phyloP scores from a whole-genome alignment of 2,113 vertebrate genomes.

The Saccopteryx bilineata region DNA sequence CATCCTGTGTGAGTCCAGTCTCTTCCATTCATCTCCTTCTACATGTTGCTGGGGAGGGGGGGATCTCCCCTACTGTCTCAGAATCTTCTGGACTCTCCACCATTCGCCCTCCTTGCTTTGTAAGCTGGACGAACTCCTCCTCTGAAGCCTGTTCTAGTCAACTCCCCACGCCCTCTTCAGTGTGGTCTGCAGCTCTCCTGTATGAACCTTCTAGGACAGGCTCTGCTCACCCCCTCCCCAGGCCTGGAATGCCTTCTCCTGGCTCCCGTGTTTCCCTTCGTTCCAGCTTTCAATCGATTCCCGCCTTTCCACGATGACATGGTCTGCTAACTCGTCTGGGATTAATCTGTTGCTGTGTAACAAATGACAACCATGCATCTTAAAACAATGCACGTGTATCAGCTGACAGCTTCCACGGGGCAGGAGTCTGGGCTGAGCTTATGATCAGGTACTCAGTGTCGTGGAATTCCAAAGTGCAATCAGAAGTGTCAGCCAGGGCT shows the following conservation, averaged over 20 bases:
- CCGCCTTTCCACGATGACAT: neutral
- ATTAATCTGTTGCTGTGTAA: neutral
- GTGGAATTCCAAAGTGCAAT: neutral
- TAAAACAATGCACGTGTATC: neutral
- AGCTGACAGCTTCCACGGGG: neutral
- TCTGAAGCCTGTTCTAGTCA: neutral
- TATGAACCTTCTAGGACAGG: neutral
- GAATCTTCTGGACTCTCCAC: neutral
- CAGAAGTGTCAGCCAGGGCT: neutral
- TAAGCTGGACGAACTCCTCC: neutral
- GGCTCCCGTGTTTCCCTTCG: neutral
- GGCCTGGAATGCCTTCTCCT: neutral
- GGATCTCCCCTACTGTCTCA: neutral
- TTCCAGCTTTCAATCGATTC: constrained; percentile 15
- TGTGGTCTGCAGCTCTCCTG: neutral
- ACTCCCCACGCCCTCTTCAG: neutral
- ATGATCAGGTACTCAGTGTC: neutral
- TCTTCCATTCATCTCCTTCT: neutral
- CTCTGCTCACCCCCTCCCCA: neutral
- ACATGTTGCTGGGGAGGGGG: neutral
- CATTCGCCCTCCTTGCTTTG: neutral
- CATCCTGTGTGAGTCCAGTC: neutral
- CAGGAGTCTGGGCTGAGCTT: neutral
- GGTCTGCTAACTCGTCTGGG: neutral
- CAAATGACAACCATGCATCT: neutral